These are phyloP conservation scores for Bos taurus DNA, from an alignment of 2,113 vertebrate genomes.

Conservation along the genomic window ARS-UCD2.0 NC_037334.1:88044001-88044500, in stretches of 20 bases:
- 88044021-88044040: neutral
- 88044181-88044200: neutral
- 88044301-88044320: neutral
- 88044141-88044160: neutral
- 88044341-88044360: neutral
- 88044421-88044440: neutral
- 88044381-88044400: neutral
- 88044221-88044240: neutral
- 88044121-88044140: neutral
- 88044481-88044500: neutral
- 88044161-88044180: neutral
- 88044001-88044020: neutral
- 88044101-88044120: neutral
- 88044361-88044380: neutral
- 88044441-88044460: neutral
- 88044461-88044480: neutral
- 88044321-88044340: neutral
- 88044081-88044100: neutral
- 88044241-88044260: neutral
- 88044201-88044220: neutral
- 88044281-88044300: neutral
- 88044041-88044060: neutral
- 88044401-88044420: constrained; percentile 21
- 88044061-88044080: neutral
- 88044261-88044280: neutral